Conservation (phyloP, 2,797 vertebrate species). For the Enteromius treurensis region DNA sequence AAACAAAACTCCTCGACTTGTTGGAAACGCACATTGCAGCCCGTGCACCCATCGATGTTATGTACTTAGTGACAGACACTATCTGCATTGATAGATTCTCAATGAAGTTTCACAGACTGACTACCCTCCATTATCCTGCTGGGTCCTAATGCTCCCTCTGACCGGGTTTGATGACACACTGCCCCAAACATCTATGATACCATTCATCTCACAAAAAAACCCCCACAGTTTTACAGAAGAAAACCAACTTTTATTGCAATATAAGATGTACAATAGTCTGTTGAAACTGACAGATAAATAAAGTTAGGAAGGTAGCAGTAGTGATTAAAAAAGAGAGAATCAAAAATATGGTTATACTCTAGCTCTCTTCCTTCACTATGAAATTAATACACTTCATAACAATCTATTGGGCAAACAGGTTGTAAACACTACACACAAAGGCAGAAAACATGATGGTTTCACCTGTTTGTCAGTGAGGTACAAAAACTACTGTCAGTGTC, state of each 20-base stretch:
- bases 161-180: background rate
- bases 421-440: slow-evolving; percentile 56
- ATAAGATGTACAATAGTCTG: slow-evolving; percentile 62
- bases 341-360: slow-evolving; percentile 65
- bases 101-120: slow-evolving; percentile 24
- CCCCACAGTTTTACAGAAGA: slow-evolving; percentile 58
- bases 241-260: slow-evolving; percentile 68
- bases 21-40: slow-evolving; percentile 36
- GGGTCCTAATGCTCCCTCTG: slow-evolving; percentile 72
- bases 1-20: slow-evolving; percentile 46
- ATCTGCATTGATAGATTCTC: slow-evolving; percentile 38
- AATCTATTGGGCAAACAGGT: slow-evolving; percentile 51
- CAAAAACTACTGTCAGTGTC: slow-evolving; percentile 38
- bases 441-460: slow-evolving; percentile 40
- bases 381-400: slow-evolving; percentile 51
- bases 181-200: background rate
- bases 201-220: background rate
- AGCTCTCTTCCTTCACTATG: slow-evolving; percentile 59
- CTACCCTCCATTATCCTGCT: slow-evolving; percentile 50
- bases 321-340: slow-evolving; percentile 61
- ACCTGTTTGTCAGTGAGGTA: slow-evolving; percentile 48
- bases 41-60: slow-evolving; percentile 52
- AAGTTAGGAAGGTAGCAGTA: slow-evolving; percentile 55
- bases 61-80: slow-evolving; percentile 49
- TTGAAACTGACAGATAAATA: slow-evolving; percentile 52